Percentiles rank a stretch among this genome's conserved stretches.
Conservation (phyloP, 1,140 invertebrate genomes). For the Panulirus ornatus region DNA sequence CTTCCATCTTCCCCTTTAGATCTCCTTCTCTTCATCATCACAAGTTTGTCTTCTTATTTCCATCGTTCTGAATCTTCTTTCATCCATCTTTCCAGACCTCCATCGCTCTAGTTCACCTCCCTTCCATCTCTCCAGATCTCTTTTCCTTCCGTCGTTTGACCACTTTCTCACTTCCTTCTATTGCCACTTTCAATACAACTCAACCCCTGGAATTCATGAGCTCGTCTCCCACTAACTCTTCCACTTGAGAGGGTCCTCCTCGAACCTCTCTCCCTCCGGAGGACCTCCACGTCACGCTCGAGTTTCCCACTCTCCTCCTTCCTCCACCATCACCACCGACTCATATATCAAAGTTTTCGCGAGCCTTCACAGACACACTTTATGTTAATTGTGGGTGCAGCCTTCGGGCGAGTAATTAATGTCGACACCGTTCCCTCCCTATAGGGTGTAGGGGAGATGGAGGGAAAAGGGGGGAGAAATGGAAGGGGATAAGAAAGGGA, state of each 20-base stretch:
- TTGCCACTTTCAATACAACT: not conserved
- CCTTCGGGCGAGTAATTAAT: conserved; percentile 56
- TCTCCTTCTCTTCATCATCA: not conserved
- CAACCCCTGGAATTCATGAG: not conserved
- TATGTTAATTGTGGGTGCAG: conserved; percentile 60
- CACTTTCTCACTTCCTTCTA: not conserved
- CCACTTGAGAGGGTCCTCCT: not conserved
- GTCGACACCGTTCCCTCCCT: conserved; percentile 41
- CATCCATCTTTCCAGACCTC: not conserved
- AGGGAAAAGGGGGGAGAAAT: not conserved
- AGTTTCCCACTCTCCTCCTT: not conserved
- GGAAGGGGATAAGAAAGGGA: not conserved
- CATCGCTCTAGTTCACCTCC: not conserved
- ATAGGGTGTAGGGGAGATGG: not conserved
- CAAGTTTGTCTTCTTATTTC: not conserved
- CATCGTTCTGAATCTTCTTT: not conserved
- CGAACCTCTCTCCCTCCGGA: not conserved
- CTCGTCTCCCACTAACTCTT: not conserved
- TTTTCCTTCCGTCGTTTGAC: not conserved
- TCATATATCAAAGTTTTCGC: conserved; percentile 63
- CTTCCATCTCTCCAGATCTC: not conserved
- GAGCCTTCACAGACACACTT: conserved; percentile 58
- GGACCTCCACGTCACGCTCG: not conserved
- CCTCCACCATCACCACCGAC: not conserved
- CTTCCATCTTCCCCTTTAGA: not conserved